These are phyloP conservation scores for Pseudanteris insignis DNA, from an alignment of 2,888 invertebrate species.

Conservation along the genomic window DNA sequence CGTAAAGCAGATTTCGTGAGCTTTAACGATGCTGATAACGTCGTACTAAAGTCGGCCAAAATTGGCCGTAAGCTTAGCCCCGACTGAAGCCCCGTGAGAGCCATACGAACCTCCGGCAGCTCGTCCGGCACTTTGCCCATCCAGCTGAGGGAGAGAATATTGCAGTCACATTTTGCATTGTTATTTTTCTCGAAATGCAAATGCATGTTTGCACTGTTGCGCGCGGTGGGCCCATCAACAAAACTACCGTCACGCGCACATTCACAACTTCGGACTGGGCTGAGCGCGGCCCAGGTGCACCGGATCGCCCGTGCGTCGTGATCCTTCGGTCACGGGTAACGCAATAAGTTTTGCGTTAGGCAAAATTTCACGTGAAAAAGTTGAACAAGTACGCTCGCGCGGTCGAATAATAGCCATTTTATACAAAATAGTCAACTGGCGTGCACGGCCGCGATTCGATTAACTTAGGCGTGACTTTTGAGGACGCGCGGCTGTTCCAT, in stretches of 20 bases:
- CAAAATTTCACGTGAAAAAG: no score
- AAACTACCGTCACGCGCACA: neutral
- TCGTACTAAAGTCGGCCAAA: no score
- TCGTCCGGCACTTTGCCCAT: constrained; percentile 98
- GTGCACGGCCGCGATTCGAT: neutral
- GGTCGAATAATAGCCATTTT: no score
- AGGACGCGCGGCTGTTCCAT: no score
- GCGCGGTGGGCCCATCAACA: constrained; percentile 39
- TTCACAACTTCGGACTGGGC: neutral
- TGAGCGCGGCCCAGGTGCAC: neutral
- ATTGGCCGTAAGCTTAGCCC: no score
- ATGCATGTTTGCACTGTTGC: constrained; percentile 75
- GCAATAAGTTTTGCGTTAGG: no score
- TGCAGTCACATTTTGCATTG: constrained; percentile 94
- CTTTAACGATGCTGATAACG: no score
- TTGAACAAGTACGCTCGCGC: no score
- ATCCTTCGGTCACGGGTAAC: no score
- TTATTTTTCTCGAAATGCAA: constrained; percentile 94
- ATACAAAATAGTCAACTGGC: neutral
- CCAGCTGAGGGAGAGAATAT: constrained; percentile 94
- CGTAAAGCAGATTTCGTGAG: no score
- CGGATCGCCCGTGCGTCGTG: neutral
- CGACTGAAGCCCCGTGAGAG: no score
- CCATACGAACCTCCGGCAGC: constrained; percentile 83
- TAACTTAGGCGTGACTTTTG: no score